Conservation (phyloP, 2,113 vertebrate species). For the Cebus imitator region DNA sequence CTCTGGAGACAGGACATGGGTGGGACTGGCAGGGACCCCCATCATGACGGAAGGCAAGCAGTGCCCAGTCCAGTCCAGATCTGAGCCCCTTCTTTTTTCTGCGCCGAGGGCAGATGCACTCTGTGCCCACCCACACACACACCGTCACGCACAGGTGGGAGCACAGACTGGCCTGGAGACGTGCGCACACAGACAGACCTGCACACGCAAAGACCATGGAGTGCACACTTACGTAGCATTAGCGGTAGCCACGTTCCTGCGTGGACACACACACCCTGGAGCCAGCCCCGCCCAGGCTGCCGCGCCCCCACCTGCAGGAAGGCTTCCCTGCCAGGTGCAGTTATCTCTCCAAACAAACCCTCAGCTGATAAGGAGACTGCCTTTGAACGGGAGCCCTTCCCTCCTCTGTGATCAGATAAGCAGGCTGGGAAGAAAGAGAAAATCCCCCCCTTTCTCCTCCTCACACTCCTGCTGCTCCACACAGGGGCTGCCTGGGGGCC, state of each 20-base stretch:
- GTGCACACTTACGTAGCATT: too few relatives aligned
- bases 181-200: fast-evolving
- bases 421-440: slow-evolving; percentile 64
- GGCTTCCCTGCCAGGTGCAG: slow-evolving; percentile 64
- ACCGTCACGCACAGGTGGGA: background rate
- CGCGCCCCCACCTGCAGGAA: slow-evolving; percentile 38
- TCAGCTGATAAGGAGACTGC: slow-evolving; percentile 70
- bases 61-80: too few relatives aligned
- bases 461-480: slow-evolving; percentile 47
- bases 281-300: background rate
- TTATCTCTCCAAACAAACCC: slow-evolving; percentile 69
- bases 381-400: slow-evolving; percentile 72
- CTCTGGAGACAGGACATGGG: background rate
- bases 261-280: background rate
- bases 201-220: fast-evolving
- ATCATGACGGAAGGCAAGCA: background rate
- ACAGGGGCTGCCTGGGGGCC: slow-evolving; percentile 60
- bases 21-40: background rate
- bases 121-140: background rate
- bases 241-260: background rate
- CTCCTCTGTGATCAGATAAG: slow-evolving; percentile 73
- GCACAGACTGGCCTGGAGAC: background rate
- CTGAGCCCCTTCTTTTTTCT: background rate
- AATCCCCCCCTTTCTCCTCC: slow-evolving; percentile 38
- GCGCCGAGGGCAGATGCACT: background rate